Base-by-base conservation (phyloP, 2,113 vertebrate genomes). In the Excalfactoria chinensis region DNA sequence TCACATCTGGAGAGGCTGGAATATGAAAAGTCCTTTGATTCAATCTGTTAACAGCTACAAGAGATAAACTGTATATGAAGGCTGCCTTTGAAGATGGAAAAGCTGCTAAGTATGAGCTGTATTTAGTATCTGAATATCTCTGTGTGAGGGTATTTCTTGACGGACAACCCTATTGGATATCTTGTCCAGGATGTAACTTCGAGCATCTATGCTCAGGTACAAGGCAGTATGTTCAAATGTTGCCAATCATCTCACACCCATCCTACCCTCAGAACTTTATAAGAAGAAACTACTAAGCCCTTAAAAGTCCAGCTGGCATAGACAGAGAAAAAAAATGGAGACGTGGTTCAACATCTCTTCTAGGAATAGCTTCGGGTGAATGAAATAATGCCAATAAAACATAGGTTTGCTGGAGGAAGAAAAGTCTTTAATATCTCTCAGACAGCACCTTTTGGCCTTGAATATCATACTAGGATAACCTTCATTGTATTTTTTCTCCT, bases 31-130 rank as follows among this genome's bases (percentile, higher is more conserved):
- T 23, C n/a, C 34, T 68, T 88, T 92, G 63, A 82, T 74, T 93
- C 81, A 80, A 80, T 83, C 78, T 83, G 43, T 83, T 85, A 75
- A 92, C 64, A 93, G 87, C 81, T 85, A 87, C 41, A 48, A 80
- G 23, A 16, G 35, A 87, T 85, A 92, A 79, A 89, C 55, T 77
- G 70, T 82, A 7, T 89, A 70, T 22, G 26, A 74, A 80, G 14
- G n/a, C 18, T 73, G 59, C 16, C 60, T 83, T 83, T 92, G 81
- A 87, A 93, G 71, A 87, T 1, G 63, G 68, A 83, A 84, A 80
- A 53, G 41, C 55, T 89, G 75, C 34, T 83, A 76, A 79, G 40
- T 53, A 16, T 34, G 34, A 80, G 56, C 53, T 86, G 58, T 85
- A 66, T 40, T 77, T 1, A 2, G n/a, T 83, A 85, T 70, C 30